Evolutionary conservation across 2,113 vertebrate genomes (phyloP).

Genomic region (Platysternon megacephalum): DNA sequence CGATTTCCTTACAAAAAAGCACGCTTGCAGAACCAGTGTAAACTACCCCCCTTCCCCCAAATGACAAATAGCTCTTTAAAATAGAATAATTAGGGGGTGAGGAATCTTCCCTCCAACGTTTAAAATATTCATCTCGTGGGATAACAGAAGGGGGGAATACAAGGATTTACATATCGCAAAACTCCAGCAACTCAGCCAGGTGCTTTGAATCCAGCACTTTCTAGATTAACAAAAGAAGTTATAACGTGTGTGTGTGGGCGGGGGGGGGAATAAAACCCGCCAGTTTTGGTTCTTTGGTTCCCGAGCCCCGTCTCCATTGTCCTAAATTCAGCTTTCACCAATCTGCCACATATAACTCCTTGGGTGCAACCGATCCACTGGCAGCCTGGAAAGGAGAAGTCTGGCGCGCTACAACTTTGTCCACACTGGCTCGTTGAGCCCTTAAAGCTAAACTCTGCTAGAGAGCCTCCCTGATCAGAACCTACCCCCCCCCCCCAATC

Average conservation of each 20-base stretch:
- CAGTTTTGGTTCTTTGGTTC: slow-evolving; percentile 25
- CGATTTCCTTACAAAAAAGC: background rate
- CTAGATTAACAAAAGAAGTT: background rate
- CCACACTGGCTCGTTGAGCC: background rate
- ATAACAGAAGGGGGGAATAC: background rate
- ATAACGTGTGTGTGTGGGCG: background rate
- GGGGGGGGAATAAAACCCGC: background rate
- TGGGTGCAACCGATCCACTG: slow-evolving; percentile 10
- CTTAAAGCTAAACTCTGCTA: slow-evolving; percentile 31
- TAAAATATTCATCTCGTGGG: background rate
- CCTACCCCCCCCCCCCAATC: slow-evolving; percentile 55
- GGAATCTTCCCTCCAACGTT: fast-evolving
- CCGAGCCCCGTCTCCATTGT: slow-evolving; percentile 52
- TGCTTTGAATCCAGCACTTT: background rate
- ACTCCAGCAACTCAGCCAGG: background rate
- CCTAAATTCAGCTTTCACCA: slow-evolving; percentile 43
- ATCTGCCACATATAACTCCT: slow-evolving; percentile 35
- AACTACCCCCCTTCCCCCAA: background rate
- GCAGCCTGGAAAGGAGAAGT: background rate
- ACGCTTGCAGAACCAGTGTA: background rate
- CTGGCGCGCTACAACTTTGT: slow-evolving; percentile 47
- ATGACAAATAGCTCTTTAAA: background rate
- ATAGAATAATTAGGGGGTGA: background rate
- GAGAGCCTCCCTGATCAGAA: slow-evolving; percentile 62
- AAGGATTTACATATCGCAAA: background rate